phyloP scores from a whole-genome alignment of 92 coral and sea anemone species.

The Epizoanthus ramosus region DNA sequence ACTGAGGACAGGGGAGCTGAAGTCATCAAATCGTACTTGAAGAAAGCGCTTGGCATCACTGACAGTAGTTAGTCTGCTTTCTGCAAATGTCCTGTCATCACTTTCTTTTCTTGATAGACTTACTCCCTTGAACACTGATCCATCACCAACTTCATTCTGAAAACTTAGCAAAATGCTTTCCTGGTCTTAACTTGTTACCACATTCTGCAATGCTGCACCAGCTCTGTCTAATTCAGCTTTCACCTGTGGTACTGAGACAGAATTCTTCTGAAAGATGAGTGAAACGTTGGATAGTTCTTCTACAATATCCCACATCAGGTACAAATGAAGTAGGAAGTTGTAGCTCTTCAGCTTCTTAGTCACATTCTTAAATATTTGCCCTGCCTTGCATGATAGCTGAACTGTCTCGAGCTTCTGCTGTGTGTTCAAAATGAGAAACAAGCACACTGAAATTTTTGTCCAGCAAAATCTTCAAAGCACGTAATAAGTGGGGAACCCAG shows the following conservation, averaged over 20 bases:
- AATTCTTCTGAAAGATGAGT: constrained; percentile 42
- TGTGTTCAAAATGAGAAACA: constrained; percentile 51
- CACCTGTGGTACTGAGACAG: constrained; percentile 42
- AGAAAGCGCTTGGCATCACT: constrained; percentile 23
- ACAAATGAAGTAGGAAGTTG: constrained; percentile 48
- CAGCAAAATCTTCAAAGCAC: constrained; percentile 46
- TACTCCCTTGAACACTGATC: constrained; percentile 32
- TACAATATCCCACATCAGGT: constrained; percentile 46
- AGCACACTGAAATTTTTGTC: constrained; percentile 57
- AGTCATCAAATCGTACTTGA: constrained; percentile 33
- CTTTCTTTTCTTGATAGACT: constrained; percentile 25
- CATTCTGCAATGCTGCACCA: constrained; percentile 44
- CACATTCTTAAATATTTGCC: constrained; percentile 47
- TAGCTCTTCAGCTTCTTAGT: constrained; percentile 51
- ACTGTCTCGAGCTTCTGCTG: constrained; percentile 45
- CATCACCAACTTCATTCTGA: constrained; percentile 30
- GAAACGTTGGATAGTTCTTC: constrained; percentile 43
- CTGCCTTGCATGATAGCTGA: constrained; percentile 46
- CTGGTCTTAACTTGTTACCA: constrained; percentile 32
- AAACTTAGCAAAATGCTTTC: constrained; percentile 45
- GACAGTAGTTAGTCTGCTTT: constrained; percentile 29
- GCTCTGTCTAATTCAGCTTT: constrained; percentile 41
- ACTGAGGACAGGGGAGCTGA: constrained; percentile 23
- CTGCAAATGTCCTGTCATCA: constrained; percentile 32
- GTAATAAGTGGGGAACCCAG: constrained; percentile 61